Percentiles rank a stretch among this genome's conserved stretches.
Conservation (phyloP, 2,888 invertebrate genomes). For the Andrena fulva region DNA sequence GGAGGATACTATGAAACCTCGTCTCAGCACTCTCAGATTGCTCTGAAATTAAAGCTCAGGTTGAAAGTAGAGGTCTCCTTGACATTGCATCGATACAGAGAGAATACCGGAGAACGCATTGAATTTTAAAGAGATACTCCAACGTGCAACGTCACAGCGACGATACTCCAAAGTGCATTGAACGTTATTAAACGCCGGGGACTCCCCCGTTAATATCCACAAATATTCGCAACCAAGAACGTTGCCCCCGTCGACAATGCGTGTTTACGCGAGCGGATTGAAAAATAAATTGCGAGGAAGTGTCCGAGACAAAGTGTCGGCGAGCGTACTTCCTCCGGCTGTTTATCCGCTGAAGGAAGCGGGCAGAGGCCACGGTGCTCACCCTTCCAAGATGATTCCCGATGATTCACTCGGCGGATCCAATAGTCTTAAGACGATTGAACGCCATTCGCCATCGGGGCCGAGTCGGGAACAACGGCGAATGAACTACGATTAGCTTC, state of each 20-base stretch:
- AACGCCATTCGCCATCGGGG: constrained; percentile 38
- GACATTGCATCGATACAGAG: neutral
- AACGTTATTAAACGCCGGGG: neutral
- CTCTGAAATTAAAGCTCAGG: neutral
- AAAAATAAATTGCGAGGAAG: constrained; percentile 21
- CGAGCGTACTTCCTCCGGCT: constrained; percentile 18
- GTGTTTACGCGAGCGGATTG: constrained; percentile 2
- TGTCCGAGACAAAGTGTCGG: neutral
- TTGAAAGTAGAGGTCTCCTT: neutral
- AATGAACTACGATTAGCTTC: constrained; percentile 54
- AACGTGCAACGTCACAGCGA: neutral
- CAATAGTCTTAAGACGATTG: constrained; percentile 62
- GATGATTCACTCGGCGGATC: constrained; percentile 36
- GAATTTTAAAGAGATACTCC: neutral
- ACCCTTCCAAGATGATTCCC: constrained; percentile 25
- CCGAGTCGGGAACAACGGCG: constrained; percentile 40
- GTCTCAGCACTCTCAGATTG: too few relatives aligned
- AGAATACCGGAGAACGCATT: neutral
- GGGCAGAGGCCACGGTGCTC: constrained; percentile 16
- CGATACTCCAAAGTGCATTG: neutral
- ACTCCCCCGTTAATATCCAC: neutral
- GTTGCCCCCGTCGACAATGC: neutral
- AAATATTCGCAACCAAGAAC: neutral
- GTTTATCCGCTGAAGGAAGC: constrained; percentile 12
- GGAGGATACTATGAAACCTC: too few relatives aligned